These are phyloP conservation scores for Hestina assimilis DNA, from an alignment of 1,140 invertebrate species.

Conservation along the genomic window DNA sequence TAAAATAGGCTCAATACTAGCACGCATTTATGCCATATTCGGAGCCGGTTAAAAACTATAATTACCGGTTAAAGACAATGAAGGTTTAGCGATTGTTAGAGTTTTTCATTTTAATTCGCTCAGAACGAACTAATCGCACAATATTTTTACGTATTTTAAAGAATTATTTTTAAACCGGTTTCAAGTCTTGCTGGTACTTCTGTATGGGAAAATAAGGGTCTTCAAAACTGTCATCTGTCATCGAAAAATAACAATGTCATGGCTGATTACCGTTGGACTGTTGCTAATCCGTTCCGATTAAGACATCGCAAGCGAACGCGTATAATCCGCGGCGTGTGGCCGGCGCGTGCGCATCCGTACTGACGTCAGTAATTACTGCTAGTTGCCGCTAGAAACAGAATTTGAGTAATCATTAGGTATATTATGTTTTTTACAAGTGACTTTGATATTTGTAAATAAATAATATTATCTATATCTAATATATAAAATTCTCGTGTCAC, in stretches of 20 bases:
- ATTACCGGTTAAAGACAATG: no score
- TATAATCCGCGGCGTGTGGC: constrained; percentile 35
- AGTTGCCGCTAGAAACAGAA: background rate
- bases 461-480: background rate
- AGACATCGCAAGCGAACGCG: constrained; percentile 25
- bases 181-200: no score
- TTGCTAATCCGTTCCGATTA: constrained; percentile 28
- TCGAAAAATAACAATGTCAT: constrained; percentile 25
- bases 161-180: background rate
- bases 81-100: no score
- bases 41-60: no score
- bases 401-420: background rate
- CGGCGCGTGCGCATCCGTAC: constrained; percentile 34
- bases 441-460: background rate
- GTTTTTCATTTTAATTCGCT: no score
- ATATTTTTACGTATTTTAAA: background rate
- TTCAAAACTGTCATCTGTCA: constrained; percentile 1
- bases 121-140: no score
- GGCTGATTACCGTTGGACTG: constrained; percentile 28
- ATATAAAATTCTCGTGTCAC: no score
- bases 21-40: no score
- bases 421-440: background rate
- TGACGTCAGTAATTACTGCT: constrained; percentile 38
- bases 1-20: no score
- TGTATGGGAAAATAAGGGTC: no score